Conservation (phyloP, 1,140 invertebrate genomes). For the Cyclargus thomasi region DNA sequence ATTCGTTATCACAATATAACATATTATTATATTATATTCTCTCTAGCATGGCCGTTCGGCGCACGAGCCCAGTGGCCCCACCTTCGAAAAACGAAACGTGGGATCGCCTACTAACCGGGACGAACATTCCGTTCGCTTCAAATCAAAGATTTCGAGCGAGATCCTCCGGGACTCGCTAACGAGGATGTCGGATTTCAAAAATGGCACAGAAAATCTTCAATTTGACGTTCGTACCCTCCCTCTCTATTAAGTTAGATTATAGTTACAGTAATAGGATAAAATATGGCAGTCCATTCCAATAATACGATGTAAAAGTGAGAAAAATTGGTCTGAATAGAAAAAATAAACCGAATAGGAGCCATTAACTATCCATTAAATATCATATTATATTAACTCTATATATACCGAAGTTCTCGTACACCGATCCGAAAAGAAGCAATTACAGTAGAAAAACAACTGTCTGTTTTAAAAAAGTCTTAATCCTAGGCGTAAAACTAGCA, state of each 20-base stretch:
- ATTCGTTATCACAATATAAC: constrained; percentile 1
- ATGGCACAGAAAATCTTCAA: constrained; percentile 21
- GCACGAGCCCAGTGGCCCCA: background rate
- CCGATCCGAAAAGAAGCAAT: constrained; percentile 65
- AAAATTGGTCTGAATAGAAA: constrained; percentile 69
- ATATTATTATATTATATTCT: too few species aligned
- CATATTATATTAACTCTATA: constrained; percentile 49
- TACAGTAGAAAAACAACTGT: constrained; percentile 55
- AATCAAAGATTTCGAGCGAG: constrained; percentile 20
- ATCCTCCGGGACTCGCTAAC: background rate
- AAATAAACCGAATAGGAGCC: constrained; percentile 46
- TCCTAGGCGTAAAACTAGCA: constrained; percentile 64
- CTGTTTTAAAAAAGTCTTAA: constrained; percentile 70
- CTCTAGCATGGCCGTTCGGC: background rate
- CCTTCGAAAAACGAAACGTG: background rate
- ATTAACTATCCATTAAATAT: constrained; percentile 60
- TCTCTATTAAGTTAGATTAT: constrained; percentile 30
- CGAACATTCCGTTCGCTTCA: constrained; percentile 13
- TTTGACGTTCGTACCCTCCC: constrained; percentile 17
- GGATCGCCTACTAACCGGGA: background rate
- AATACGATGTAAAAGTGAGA: constrained; percentile 63
- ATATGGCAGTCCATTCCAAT: constrained; percentile 67
- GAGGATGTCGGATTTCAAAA: constrained; percentile 1
- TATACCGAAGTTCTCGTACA: constrained; percentile 53
- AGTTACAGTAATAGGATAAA: constrained; percentile 51